These are phyloP conservation scores for Perccottus glenii DNA, from an alignment of 2,113 vertebrate genomes.

Conservation along the genomic window DNA sequence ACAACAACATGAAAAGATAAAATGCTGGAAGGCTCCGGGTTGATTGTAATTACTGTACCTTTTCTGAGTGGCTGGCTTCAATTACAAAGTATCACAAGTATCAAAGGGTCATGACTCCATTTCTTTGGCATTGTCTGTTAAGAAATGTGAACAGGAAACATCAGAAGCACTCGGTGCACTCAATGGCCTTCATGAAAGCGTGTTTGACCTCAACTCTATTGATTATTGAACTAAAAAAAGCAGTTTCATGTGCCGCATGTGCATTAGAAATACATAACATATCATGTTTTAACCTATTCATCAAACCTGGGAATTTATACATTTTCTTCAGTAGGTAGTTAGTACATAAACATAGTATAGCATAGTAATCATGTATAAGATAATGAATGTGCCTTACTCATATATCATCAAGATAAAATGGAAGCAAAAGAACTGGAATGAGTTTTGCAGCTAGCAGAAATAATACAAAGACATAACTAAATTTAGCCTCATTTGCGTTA, in stretches of 20 bases:
- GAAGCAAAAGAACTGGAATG: conserved; percentile 12
- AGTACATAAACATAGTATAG: no score
- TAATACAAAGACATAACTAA: conserved; percentile 13
- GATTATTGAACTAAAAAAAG: conserved; percentile 46
- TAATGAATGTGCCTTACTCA: no score
- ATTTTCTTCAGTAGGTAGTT: no score
- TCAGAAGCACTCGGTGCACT: conserved; percentile 15
- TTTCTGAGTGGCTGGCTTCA: conserved; percentile 50
- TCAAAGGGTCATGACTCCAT: conserved; percentile 55
- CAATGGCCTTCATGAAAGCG: conserved; percentile 37
- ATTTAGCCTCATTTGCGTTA: conserved; percentile 7
- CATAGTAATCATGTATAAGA: no score
- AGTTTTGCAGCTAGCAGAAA: conserved; percentile 4
- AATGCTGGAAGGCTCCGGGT: conserved; percentile 10
- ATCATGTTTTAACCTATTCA: not conserved
- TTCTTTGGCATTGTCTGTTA: conserved; percentile 55
- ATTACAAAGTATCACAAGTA: conserved; percentile 51
- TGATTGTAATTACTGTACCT: conserved; percentile 68
- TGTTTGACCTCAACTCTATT: conserved; percentile 55
- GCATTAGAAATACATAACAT: conserved; percentile 6
- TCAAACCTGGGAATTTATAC: no score
- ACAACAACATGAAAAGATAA: not conserved
- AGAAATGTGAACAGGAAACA: conserved; percentile 50
- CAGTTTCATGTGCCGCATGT: conserved; percentile 4
- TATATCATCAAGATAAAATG: not conserved